Base-by-base conservation (phyloP, 2,888 invertebrate genomes). In the Margaritifera margaritifera region DNA sequence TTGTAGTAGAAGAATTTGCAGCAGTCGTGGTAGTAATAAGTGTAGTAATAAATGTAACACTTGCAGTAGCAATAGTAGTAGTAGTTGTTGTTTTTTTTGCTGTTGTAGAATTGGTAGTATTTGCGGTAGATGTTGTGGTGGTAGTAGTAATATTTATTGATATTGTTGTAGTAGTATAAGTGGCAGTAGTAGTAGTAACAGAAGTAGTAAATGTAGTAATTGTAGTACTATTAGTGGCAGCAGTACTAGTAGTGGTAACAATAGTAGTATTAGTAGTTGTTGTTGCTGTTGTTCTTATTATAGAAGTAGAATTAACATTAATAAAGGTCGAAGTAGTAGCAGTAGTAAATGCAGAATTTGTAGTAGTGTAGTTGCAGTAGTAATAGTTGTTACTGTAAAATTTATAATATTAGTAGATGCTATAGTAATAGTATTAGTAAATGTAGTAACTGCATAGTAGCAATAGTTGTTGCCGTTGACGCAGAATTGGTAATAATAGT, bases 41-140 rank as follows among this genome's bases (percentile, higher is more conserved):
- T n/a, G 60, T 60, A 31, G 31, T 31, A 31, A 27, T 25, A 59
- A 27, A 24, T 24, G 59, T 59, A 59, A 27, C 22, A 58, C 20
- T 58, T 20, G 58, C 22, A 22, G 58, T 58, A 31, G 61, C 24
- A 31, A 22, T 31, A 61, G 61, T 31, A 61, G 42, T 31, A 31
- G 61, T 31, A 61, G 61, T 25, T 27, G 61, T 25, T 27, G 61
- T 25, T 27, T 24, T 25, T 27, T 24, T 25, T 27, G 61, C 18
- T 27, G 61, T 25, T 27, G 61, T 25, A 61, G 61, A 15, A 61
- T 24, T 25, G 31, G 61, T 25, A 61, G 61, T 25, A 61, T 24
- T 25, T 27, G 61, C 18, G 31, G 61, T 25, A 61, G 61, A 15
- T 27, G 61, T 25, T 27, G 61, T 25, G 22, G 61, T 25, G 31